Percentiles rank a stretch among this genome's conserved stretches.
These are phyloP conservation scores for Lacanobia oleracea DNA, from an alignment of 2,888 invertebrate species.

Conservation along the genomic window DNA sequence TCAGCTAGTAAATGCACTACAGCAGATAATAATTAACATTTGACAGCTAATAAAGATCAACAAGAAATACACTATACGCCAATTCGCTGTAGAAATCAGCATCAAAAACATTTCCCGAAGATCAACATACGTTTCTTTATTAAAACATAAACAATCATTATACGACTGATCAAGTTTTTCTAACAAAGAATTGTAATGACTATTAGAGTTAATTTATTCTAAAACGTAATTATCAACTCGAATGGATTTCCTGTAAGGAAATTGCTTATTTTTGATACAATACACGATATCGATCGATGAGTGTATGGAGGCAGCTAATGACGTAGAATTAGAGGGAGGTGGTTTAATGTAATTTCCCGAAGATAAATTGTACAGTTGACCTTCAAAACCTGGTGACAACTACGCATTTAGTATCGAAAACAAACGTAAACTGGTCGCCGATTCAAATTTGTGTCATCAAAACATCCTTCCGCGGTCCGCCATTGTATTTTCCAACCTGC, in stretches of 20 bases:
- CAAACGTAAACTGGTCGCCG: conserved; percentile 17
- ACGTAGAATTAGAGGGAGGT: neutral
- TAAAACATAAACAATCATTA: conserved; percentile 17
- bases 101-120: conserved; percentile 26
- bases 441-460: conserved; percentile 20
- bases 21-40: conserved; percentile 11
- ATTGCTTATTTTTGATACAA: conserved; percentile 16
- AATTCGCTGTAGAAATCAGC: neutral
- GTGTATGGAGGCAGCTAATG: neutral
- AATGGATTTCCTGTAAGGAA: conserved; percentile 51
- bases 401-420: conserved; percentile 21
- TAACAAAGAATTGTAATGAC: conserved; percentile 41
- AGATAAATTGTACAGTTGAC: neutral
- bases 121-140: conserved; percentile 25
- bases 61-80: conserved; percentile 14
- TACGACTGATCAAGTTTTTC: conserved; percentile 27
- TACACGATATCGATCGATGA: conserved; percentile 15
- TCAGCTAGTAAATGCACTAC: neutral
- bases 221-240: conserved; percentile 25
- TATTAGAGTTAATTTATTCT: conserved; percentile 43
- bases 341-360: neutral
- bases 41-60: conserved; percentile 6
- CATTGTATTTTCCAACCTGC: conserved; percentile 16
- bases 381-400: conserved; percentile 11
- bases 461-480: conserved; percentile 6